Evolutionary conservation across 2,797 vertebrate genomes (phyloP), one percentile per base, ranked within the genome.

Genomic region (Xenopus petersii): DNA sequence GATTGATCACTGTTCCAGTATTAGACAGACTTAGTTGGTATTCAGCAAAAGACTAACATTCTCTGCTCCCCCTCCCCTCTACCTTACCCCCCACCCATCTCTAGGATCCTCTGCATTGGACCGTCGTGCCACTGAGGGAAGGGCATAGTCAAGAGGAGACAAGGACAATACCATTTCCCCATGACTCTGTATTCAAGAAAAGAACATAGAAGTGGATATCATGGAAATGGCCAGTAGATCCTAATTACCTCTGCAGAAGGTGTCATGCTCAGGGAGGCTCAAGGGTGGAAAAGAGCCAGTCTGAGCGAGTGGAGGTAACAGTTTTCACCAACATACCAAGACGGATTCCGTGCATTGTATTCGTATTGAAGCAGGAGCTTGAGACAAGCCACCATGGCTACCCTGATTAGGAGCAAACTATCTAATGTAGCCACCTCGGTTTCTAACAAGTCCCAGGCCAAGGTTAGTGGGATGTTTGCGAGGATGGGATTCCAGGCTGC

Each of bases 401-500:
- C 94, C 75, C 91, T 98, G 79, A 95, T 99, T 82, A 94, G 92
- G 90, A 94, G 93, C 91, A 99, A 99, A 91, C 88, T 99, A 77
- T 92, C 97, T 84, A 96, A 95, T 68, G 96, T 97, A 81, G 96
- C 97, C 86, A 96, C 94, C 70, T 86, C 95, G 1, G 95, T 98
- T 67, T 94, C 95, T 86, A 94, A 97, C 92, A 98, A 98, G 89
- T 99, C 97, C 62, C 95, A 98, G 90, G 95, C 96, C 81, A 99
- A 99, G 91, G 93, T 99, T 89, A 99, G 97, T 80, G 97, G 97
- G 48, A 92, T 98, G 93, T 98, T 99, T 84, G 97, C 97, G 81
- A 93, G 94, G 85, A 93, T 98, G 97, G 97, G 97, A 8, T 99
- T 99, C 87, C 97, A 99, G 91, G 96, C 97, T 81, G 96, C 97